phyloP scores from a whole-genome alignment of 2,888 invertebrate species.

The Acleris emargana region DNA sequence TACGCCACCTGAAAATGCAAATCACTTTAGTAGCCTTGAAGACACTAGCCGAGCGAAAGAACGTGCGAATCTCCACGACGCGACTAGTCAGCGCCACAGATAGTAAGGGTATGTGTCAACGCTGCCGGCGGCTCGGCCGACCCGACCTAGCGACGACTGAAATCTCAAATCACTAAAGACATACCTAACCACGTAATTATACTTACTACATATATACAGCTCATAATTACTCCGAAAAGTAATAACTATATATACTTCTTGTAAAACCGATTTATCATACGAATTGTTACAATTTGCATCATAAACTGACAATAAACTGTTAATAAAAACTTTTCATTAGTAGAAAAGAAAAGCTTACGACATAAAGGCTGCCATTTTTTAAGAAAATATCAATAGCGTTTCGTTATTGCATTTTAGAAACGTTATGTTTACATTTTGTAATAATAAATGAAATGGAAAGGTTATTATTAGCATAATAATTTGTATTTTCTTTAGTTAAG shows the following conservation, averaged over 20 bases:
- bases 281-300: conserved; percentile 62
- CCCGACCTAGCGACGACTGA: conserved; percentile 28
- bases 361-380: conserved; percentile 82
- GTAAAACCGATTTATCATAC: conserved; percentile 54
- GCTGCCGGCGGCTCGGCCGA: conserved; percentile 28
- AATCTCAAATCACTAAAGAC: conserved; percentile 56
- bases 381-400: conserved; percentile 40
- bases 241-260: conserved; percentile 55
- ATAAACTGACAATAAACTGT: conserved; percentile 64
- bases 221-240: conserved; percentile 64
- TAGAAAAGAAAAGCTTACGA: conserved; percentile 81
- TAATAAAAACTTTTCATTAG: conserved; percentile 71
- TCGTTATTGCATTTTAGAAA: conserved; percentile 29
- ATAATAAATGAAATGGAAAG: neutral
- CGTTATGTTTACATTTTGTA: conserved; percentile 21
- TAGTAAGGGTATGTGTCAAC: neutral
- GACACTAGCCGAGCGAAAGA: neutral
- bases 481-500: no score
- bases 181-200: conserved; percentile 73
- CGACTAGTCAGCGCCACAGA: neutral
- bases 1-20: conserved; percentile 57
- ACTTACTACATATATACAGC: conserved; percentile 69
- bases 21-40: conserved; percentile 23
- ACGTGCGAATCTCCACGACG: neutral
- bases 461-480: neutral